Percentiles rank a stretch among this genome's conserved stretches.
These are phyloP conservation scores for Brachirus orientalis DNA, from an alignment of 2,113 vertebrate genomes.

Conservation along the genomic window DNA sequence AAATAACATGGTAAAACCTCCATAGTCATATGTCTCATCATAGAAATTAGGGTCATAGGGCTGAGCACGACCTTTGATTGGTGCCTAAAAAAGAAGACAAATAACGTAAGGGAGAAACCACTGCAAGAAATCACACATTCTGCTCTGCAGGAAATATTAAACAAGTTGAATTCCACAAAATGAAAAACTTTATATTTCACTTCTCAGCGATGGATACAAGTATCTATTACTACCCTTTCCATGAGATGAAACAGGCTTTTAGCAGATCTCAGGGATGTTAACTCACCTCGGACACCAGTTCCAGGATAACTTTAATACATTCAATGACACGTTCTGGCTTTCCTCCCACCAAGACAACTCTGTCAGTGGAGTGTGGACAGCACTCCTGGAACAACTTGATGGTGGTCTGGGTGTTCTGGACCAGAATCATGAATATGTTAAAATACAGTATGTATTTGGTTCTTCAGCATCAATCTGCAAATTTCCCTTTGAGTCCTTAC, in stretches of 20 bases:
- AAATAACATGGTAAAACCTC: conserved; percentile 96
- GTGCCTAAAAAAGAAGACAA: conserved; percentile 82
- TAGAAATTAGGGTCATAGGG: conserved; percentile 98
- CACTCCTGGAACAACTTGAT: conserved; percentile 99
- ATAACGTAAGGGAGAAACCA: background rate
- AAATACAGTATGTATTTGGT: background rate
- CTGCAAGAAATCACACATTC: background rate
- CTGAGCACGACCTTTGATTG: conserved; percentile 96
- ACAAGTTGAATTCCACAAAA: background rate
- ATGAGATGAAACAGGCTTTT: conserved; percentile 12
- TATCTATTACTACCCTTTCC: too few species aligned
- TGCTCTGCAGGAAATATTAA: background rate
- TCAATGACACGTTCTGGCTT: conserved; percentile 96
- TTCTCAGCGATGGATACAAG: background rate
- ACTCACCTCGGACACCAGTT: conserved; percentile 94
- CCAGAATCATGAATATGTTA: conserved; percentile 5
- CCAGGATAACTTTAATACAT: conserved; percentile 97
- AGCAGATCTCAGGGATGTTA: background rate
- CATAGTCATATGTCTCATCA: conserved; percentile 97
- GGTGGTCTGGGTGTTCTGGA: conserved; percentile 96
- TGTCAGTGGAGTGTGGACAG: conserved; percentile 97
- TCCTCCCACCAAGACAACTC: conserved; percentile 96
- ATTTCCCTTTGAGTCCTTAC: too few species aligned
- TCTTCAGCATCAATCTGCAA: background rate
- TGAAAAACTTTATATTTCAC: background rate